Conservation (phyloP, 2,888 invertebrate species). For the Lucinisca nassula region DNA sequence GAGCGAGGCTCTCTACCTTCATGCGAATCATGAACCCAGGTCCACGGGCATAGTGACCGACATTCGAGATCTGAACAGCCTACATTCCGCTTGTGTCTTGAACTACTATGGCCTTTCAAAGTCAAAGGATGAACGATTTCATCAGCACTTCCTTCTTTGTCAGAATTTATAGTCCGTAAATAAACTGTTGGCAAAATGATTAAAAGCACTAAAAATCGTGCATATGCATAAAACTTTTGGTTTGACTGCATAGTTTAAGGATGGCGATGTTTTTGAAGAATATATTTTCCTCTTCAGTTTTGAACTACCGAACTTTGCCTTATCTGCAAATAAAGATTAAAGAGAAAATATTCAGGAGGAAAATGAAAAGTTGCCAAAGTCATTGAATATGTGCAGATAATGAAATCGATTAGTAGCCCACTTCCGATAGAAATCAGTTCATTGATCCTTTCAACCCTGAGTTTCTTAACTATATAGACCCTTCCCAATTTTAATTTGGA, state of each 20-base stretch:
- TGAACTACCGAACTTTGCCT: not conserved
- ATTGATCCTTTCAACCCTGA: no score
- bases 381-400: no score
- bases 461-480: no score
- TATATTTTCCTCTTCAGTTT: not conserved
- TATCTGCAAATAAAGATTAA: not conserved
- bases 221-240: no score
- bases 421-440: no score
- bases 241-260: no score
- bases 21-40: not conserved
- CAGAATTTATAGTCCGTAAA: not conserved
- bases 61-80: not conserved
- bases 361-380: no score
- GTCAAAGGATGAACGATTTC: not conserved
- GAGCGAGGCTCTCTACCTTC: not conserved
- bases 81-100: not conserved
- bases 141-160: not conserved
- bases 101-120: not conserved
- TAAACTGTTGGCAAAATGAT: not conserved
- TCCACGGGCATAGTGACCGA: not conserved
- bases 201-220: not conserved
- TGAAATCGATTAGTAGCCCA: no score
- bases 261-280: no score
- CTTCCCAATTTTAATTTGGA: no score
- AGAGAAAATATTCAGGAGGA: not conserved